A percentile compares a stretch with the other conserved stretches of the same genome.
phyloP scores from a whole-genome alignment of 2,113 vertebrate genomes.

The Taurulus bubalis region DNA sequence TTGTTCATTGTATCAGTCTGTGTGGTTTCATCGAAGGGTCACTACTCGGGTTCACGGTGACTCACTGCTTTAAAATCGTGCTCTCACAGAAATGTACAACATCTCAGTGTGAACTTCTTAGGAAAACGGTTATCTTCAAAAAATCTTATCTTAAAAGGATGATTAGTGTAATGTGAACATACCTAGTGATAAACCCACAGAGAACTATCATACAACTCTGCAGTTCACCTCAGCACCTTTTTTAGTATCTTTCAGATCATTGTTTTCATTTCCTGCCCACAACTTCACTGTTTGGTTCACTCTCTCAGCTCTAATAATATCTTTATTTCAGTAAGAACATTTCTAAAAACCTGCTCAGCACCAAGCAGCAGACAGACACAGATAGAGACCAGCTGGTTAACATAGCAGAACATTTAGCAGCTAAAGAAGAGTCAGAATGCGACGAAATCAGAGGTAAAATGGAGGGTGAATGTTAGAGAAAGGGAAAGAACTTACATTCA shows the following conservation, averaged over 20 bases:
- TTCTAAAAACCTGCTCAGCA: neutral
- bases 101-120: neutral
- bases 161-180: neutral
- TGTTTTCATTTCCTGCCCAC: neutral
- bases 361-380: neutral
- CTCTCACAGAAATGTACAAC: neutral
- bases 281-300: neutral
- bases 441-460: neutral
- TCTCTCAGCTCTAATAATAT: neutral
- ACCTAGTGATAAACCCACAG: neutral
- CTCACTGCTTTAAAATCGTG: conserved; percentile 4
- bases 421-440: neutral
- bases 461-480: neutral
- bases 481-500: neutral
- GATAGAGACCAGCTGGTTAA: neutral
- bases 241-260: neutral
- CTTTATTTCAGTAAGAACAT: neutral
- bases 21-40: conserved; percentile 4
- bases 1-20: neutral
- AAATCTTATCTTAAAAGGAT: neutral
- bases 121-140: neutral
- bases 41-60: neutral
- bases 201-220: neutral
- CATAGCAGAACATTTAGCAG: neutral
- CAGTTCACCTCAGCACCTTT: neutral